Base-by-base conservation (phyloP, 2,888 invertebrate genomes). In the Silvanus unidentatus region DNA sequence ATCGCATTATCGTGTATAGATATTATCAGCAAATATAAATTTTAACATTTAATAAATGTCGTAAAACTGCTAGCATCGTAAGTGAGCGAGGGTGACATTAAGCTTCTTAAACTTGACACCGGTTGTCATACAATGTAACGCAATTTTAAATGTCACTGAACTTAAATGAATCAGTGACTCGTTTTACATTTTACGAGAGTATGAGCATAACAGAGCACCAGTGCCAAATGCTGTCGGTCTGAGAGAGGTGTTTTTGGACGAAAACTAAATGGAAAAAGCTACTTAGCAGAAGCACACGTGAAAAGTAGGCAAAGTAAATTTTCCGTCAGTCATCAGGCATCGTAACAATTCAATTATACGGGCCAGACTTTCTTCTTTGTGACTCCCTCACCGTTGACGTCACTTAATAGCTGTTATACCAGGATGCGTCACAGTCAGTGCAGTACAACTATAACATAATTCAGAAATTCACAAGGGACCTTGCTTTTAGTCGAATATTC, bases 311-410 rank as follows among this genome's bases (percentile, higher is more conserved):
- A 39, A 16, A 40, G 30, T 32, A 15, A 40, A 40, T 30, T 28
- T 8, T 5, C 40, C 30, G 28, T 40, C 40, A 40, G 30, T 40
- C 40, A 40, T 40, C 30, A 22, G 11, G 40, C 22, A 30, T 30
- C 28, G 28, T 35, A 32, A 29, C 56, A 56, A 58, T 58, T 58
- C 56, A 55, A 58, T 58, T 58, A 58, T 45, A 42, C 35, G 10
- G 4, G 40, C 22, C 22, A 49, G 56, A 50, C 56, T 54, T 56
- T 56, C 56, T 55, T 32, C 32, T n/a, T 12, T 32, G 54, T 54
- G 52, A 55, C 52, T 36, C 52, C 49, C 54, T 54, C 54, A 55
- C 38, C 53, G 58, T 54, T 60, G 60, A 61, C 60, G 63, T 62
- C 58, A 61, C 57, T 63, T 22, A 8, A 22, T 22, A 8, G 22